phyloP scores from a whole-genome alignment of 2,888 invertebrate species.

The Drosophila bunnanda region DNA sequence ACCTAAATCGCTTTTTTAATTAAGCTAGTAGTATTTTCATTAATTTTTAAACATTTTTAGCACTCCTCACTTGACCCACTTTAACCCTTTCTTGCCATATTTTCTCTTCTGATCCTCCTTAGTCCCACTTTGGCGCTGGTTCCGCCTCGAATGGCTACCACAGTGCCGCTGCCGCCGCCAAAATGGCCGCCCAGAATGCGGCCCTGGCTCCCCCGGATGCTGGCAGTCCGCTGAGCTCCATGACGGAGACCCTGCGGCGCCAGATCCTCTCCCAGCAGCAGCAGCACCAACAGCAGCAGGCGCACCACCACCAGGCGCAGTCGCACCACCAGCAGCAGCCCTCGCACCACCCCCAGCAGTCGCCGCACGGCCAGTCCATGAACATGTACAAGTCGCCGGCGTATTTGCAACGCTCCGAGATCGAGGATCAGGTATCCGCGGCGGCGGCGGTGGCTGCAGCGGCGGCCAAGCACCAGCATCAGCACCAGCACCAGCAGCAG shows the following conservation, averaged over 20 bases:
- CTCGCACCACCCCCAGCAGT: slow-evolving; percentile 64
- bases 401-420: slow-evolving; percentile 82
- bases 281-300: slow-evolving; percentile 72
- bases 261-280: slow-evolving; percentile 83
- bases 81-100: neutral
- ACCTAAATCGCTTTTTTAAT: neutral
- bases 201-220: slow-evolving; percentile 77
- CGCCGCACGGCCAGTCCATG: slow-evolving; percentile 81
- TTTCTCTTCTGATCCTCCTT: neutral
- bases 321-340: slow-evolving; percentile 81
- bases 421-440: slow-evolving; percentile 83
- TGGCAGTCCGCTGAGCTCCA: slow-evolving; percentile 79
- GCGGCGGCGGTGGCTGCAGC: slow-evolving; percentile 70
- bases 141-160: slow-evolving; percentile 81
- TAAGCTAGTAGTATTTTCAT: no score
- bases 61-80: neutral
- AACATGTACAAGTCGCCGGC: slow-evolving; percentile 84
- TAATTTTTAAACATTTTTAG: neutral
- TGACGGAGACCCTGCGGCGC: slow-evolving; percentile 82
- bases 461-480: slow-evolving; percentile 76
- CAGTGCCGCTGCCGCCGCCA: slow-evolving; percentile 69
- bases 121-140: slow-evolving; percentile 73
- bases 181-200: slow-evolving; percentile 79
- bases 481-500: slow-evolving; percentile 69
- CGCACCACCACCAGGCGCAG: slow-evolving; percentile 58